Evolutionary conservation across 2,113 vertebrate genomes (phyloP).

Genomic region (Ivindomyrus marchei): DNA sequence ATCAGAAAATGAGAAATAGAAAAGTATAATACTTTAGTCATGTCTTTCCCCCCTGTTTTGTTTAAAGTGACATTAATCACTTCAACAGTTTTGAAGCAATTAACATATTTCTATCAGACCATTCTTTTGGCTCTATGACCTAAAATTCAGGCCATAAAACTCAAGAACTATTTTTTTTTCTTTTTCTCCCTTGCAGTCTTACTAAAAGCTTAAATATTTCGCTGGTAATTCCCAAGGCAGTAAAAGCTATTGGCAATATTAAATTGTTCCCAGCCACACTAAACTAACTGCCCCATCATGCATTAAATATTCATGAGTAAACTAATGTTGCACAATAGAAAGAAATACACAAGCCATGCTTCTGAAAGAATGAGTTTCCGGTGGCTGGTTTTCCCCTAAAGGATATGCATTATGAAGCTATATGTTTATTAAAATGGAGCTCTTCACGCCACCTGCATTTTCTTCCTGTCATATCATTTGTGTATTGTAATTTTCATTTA

Average conservation of each 20-base stretch:
- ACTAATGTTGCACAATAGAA: slow-evolving; percentile 14
- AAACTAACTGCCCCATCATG: slow-evolving; percentile 21
- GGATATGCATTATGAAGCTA: neutral
- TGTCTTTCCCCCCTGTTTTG: neutral
- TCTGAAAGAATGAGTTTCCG: slow-evolving; percentile 12
- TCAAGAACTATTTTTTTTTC: neutral
- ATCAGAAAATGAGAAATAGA: neutral
- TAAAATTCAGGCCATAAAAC: neutral
- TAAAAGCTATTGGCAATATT: slow-evolving; percentile 35
- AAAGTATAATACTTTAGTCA: neutral
- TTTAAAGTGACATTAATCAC: neutral
- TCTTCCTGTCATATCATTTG: neutral
- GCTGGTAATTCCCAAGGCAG: slow-evolving; percentile 35
- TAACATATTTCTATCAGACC: neutral
- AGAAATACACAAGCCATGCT: slow-evolving; percentile 12
- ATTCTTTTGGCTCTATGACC: neutral
- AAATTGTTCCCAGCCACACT: slow-evolving; percentile 30
- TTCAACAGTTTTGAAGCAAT: neutral
- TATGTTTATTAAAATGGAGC: slow-evolving; percentile 3
- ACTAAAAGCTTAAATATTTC: slow-evolving; percentile 24
- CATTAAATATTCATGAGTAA: slow-evolving; percentile 38
- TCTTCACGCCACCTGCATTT: neutral
- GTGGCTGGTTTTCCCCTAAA: neutral
- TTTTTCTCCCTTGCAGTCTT: slow-evolving; percentile 15
- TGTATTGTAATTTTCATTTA: neutral